Evolutionary conservation across 2,797 vertebrate genomes (phyloP).

Genomic region (Mormyrus proboscirostris): DNA sequence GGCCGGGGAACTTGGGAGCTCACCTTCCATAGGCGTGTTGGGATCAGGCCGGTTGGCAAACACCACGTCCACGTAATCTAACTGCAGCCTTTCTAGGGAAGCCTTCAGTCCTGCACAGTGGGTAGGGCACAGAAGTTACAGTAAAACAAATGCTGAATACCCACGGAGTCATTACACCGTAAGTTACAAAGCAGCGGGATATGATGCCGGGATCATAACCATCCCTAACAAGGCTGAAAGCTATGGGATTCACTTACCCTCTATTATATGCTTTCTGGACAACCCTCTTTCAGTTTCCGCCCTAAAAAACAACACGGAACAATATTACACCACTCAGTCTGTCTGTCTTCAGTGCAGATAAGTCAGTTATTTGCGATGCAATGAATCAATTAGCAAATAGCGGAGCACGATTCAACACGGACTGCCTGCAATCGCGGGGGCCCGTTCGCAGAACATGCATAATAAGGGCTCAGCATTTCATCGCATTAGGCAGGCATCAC

Average conservation of each 20-base stretch:
- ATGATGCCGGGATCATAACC: background rate
- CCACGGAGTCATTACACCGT: background rate
- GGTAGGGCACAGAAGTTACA: background rate
- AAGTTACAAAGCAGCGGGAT: background rate
- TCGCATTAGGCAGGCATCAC: background rate
- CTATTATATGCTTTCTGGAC: constrained; percentile 91
- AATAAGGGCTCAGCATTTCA: background rate
- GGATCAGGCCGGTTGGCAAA: constrained; percentile 90
- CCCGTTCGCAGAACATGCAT: background rate
- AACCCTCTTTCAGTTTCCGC: constrained; percentile 87
- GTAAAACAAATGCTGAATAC: background rate
- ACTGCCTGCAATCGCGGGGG: background rate
- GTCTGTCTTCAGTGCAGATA: background rate
- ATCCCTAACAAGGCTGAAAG: background rate
- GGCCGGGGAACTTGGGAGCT: constrained; percentile 18
- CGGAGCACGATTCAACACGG: background rate
- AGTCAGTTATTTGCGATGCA: background rate
- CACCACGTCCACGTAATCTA: constrained; percentile 89
- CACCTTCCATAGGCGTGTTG: constrained; percentile 94
- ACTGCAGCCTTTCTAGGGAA: constrained; percentile 79
- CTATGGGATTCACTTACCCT: constrained; percentile 62
- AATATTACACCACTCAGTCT: background rate
- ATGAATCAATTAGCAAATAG: background rate
- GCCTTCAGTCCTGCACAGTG: constrained; percentile 71
- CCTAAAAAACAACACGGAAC: constrained; percentile 60